Conservation (phyloP, 2,888 invertebrate genomes). For the Drosophila anomalata region DNA sequence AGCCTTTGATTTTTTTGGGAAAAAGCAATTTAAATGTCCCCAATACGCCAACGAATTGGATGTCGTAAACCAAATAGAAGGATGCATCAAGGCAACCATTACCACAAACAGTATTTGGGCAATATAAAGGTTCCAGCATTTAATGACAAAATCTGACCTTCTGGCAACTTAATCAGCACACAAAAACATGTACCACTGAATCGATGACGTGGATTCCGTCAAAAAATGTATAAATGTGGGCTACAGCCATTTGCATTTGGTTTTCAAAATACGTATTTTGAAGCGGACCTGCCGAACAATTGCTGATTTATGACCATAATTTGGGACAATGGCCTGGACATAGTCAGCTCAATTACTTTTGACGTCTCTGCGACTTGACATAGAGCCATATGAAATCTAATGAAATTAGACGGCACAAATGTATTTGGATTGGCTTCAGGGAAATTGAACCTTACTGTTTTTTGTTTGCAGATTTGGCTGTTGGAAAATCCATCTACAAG, state of each 20-base stretch:
- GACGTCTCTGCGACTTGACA: not conserved
- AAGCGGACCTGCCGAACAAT: not conserved
- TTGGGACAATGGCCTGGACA: constrained; percentile 1
- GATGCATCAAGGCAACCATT: not conserved
- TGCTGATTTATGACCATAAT: constrained; percentile 1
- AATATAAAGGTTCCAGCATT: not conserved
- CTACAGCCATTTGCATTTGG: not conserved
- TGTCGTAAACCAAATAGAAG: not conserved
- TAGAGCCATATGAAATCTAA: not conserved
- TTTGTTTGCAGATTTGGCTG: no score
- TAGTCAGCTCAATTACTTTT: not conserved
- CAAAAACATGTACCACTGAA: constrained; percentile 1
- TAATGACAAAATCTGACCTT: not conserved
- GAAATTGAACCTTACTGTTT: no score
- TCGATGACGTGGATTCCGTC: not conserved
- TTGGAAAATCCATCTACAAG: no score
- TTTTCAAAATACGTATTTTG: not conserved
- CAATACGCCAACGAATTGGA: not conserved
- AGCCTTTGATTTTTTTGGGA: not conserved
- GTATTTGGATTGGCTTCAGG: not conserved
- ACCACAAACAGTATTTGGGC: not conserved
- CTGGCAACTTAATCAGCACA: not conserved
- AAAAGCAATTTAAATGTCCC: not conserved
- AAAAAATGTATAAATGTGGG: not conserved
- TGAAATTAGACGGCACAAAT: not conserved